Evolutionary conservation across 2,113 vertebrate species (phyloP).

Genomic region (Burhinus bistriatus): DNA sequence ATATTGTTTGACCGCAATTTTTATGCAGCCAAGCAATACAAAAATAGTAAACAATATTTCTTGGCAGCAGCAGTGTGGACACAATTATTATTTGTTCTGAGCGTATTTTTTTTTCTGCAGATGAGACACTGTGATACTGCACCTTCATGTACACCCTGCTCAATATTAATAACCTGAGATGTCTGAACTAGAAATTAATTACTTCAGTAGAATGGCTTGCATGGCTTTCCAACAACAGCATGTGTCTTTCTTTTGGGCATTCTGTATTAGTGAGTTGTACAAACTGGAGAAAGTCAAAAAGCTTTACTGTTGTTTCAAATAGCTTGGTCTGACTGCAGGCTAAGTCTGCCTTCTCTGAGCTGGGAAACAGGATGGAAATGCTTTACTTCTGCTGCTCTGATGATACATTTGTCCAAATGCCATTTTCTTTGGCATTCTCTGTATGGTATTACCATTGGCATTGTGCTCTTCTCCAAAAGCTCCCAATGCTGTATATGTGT

Average conservation of each 20-base stretch:
- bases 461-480: not conserved
- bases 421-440: not conserved
- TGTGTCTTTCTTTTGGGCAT: not conserved
- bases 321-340: not conserved
- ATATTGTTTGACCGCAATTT: not conserved
- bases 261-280: not conserved
- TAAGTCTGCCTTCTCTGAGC: not conserved
- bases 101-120: not conserved
- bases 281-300: not conserved
- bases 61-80: not conserved
- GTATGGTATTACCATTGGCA: not conserved
- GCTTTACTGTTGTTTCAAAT: not conserved
- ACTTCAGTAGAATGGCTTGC: not conserved
- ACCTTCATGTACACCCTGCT: not conserved
- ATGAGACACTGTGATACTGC: not conserved
- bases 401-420: conserved; percentile 31
- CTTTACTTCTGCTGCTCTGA: not conserved
- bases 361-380: not conserved
- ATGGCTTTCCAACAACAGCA: not conserved
- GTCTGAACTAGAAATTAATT: not conserved
- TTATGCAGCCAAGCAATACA: not conserved
- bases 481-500: not conserved
- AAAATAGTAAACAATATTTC: not conserved
- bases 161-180: not conserved
- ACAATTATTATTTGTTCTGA: not conserved